Percentiles rank a stretch among this genome's conserved stretches.
Evolutionary conservation across 2,113 vertebrate genomes (phyloP).

Genomic region (Planiliza haematocheilus): DNA sequence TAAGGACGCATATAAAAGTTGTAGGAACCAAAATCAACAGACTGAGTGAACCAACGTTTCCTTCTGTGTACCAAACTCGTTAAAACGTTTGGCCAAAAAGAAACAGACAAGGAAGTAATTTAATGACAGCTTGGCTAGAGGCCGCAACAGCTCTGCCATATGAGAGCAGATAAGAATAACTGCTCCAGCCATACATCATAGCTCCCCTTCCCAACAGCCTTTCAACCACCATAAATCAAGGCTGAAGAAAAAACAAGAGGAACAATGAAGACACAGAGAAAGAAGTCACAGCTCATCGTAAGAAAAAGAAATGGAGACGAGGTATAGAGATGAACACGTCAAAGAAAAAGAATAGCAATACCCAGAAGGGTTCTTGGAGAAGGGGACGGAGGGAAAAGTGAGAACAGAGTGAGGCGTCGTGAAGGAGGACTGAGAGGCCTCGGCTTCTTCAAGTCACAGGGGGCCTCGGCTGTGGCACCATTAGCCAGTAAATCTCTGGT

Average conservation of each 20-base stretch:
- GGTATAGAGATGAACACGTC: constrained; percentile 18
- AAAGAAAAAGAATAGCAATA: constrained; percentile 30
- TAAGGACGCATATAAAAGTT: background rate
- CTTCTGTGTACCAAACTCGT: background rate
- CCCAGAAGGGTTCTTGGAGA: constrained; percentile 13
- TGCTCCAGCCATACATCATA: constrained; percentile 71
- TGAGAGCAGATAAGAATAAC: constrained; percentile 82
- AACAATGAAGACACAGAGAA: constrained; percentile 9
- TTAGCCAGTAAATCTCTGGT: constrained; percentile 73
- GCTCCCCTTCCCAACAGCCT: constrained; percentile 43
- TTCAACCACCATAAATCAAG: constrained; percentile 74
- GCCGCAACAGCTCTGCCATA: constrained; percentile 71
- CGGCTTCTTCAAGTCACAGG: constrained; percentile 44
- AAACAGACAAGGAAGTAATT: constrained; percentile 44
- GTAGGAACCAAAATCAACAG: background rate
- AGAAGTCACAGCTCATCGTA: background rate
- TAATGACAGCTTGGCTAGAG: constrained; percentile 53
- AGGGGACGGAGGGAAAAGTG: constrained; percentile 21
- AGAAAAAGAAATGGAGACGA: constrained; percentile 25
- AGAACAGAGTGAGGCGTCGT: constrained; percentile 36
- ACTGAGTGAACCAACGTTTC: background rate
- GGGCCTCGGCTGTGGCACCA: constrained; percentile 63
- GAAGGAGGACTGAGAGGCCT: constrained; percentile 41
- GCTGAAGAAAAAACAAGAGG: constrained; percentile 32
- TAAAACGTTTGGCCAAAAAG: constrained; percentile 7